Conservation (phyloP, 64 coral and sea anemone species). For the Dendronephthya gigantea region DNA sequence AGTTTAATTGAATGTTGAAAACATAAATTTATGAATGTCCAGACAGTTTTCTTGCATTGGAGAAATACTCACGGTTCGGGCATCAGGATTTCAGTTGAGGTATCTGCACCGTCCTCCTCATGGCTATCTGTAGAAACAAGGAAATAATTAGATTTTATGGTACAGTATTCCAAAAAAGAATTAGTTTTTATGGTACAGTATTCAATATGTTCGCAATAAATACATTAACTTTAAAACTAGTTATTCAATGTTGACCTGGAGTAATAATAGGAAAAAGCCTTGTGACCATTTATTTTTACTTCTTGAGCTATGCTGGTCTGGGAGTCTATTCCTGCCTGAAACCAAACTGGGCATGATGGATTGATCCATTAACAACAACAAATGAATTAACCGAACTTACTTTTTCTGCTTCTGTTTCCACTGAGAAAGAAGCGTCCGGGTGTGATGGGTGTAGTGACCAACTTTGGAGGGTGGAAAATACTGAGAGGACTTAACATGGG, state of each 20-base stretch:
- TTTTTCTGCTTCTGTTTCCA: conserved; percentile 4
- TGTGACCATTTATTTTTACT: too few species aligned
- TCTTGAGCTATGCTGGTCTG: too few species aligned
- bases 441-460: background rate
- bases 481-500: conserved; percentile 94
- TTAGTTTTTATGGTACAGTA: too few species aligned
- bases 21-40: too few species aligned
- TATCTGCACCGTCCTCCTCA: conserved; percentile 62
- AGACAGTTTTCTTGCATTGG: background rate
- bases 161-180: too few species aligned
- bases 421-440: background rate
- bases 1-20: background rate
- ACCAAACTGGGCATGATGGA: too few species aligned
- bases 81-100: background rate
- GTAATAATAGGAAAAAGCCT: too few species aligned
- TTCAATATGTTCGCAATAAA: too few species aligned
- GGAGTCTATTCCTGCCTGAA: too few species aligned
- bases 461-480: conserved; percentile 48
- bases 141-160: too few species aligned
- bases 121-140: conserved; percentile 42
- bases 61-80: conserved; percentile 84
- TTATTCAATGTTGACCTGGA: too few species aligned
- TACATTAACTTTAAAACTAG: too few species aligned
- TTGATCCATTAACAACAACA: background rate
- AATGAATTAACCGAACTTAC: background rate